Base-by-base conservation (phyloP, 2,113 vertebrate species). In the Emydura subglobosa region DNA sequence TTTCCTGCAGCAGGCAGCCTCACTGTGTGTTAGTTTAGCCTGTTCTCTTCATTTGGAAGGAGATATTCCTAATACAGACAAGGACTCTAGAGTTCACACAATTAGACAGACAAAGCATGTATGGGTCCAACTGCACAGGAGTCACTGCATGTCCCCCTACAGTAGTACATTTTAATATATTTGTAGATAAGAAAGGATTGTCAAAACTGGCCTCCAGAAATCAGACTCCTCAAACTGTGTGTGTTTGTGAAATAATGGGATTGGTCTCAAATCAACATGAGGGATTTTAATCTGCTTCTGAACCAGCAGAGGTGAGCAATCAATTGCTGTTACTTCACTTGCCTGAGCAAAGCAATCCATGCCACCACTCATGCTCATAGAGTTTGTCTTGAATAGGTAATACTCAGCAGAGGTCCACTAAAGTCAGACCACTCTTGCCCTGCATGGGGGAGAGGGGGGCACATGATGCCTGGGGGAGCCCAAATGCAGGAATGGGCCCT, bases 1-100 rank as follows among this genome's bases (percentile, higher is more conserved):
- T 93, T 89, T 95, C 51, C 83, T 94, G 34, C 21, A 74, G 12
- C 42, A 61, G 83, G 81, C 65, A 89, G 42, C 82, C 50, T 94
- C 89, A 61, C 27, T 39, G 61, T 81, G 19, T 10, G 14, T 61
- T 81, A 87, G 76, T 61, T 42, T 44, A 53, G 6, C 34, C 16
- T 12, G 10, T 10, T 83, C 13, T 13, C 22, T 82, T 88, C 31
- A 50, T 82, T 83, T 49, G 49, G 50, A 53, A 50, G 7, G 31
- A 92, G 42, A 59, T 2, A 8, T 87, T 85, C 1, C 39, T 83
- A 53, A 29, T 6, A 6, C 21, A 92, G 51, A 27, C 49, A 19
- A 14, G 31, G 86, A 68, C 68, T 79, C 39, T 25, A 7, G n/a
- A 85, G 80, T 65, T 57, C 59, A 44, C 14, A 10, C n/a, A 39